Evolutionary conservation across 2,113 vertebrate species (phyloP), one percentile per base, ranked within the genome.

Genomic region (Platysternon megacephalum): DNA sequence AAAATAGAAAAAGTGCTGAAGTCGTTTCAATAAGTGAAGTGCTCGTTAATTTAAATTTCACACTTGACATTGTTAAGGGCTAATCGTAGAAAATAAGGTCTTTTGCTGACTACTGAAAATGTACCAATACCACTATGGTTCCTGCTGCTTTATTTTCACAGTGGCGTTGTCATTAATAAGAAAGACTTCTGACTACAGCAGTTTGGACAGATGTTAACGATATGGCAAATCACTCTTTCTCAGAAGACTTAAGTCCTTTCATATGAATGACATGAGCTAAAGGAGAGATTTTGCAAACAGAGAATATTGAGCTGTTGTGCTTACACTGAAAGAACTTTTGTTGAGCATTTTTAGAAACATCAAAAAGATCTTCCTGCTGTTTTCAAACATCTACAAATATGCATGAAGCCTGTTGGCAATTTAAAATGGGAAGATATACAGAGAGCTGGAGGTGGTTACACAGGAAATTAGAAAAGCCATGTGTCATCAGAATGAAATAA

Each of bases 21-120:
- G 98, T 98, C 44, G 96, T 98, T 98, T 97, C 95, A 97, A 93
- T 98, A 97, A 97, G 93, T 88, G 94, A 98, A 98, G 84, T 2
- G 1, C 82, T 95, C 98, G 97, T 98, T 98, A 98, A 98, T 98
- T 98, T 98, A 98, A 98, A 98, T 98, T 98, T 98, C 96, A 95
- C 94, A 94, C 94, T 97, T 98, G 98, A 98, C 97, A 97, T 96
- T 97, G 98, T 97, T 96, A 96, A 87, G 80, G 92, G 91, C 96
- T 97, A 97, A 97, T 95, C 79, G 82, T 19, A 95, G 95, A 96
- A 97, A 98, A 97, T 96, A 97, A 97, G 82, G 79, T 85, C 94
- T 74, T 89, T 53, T 48, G 87, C 95, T 97, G 96, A 97, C 97
- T 98, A 98, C 88, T 96, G 97, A 96, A 95, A 96, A 82, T 90